Conservation (phyloP, 2,797 vertebrate genomes). For the Linurgus olivaceus region DNA sequence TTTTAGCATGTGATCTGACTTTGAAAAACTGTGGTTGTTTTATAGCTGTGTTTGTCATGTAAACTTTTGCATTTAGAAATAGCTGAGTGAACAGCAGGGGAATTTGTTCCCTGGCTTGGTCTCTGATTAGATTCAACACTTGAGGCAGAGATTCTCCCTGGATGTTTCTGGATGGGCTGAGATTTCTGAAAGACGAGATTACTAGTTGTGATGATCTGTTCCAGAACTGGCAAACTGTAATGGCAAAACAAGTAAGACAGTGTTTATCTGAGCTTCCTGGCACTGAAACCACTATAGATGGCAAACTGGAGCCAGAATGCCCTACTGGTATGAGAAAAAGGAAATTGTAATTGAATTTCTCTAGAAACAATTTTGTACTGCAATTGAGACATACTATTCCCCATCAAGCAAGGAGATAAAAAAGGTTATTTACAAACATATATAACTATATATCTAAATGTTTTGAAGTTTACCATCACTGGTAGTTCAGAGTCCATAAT, state of each 20-base stretch:
- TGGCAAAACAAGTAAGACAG: neutral
- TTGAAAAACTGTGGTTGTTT: neutral
- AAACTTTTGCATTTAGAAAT: slow-evolving; percentile 22
- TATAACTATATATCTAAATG: neutral
- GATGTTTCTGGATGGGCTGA: neutral
- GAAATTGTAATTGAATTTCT: neutral
- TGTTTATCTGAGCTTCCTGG: neutral
- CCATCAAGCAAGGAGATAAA: neutral
- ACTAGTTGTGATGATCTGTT: neutral
- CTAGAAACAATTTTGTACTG: neutral
- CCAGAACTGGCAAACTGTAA: neutral
- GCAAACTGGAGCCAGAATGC: neutral
- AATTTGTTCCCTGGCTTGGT: slow-evolving; percentile 15
- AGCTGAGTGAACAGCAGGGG: slow-evolving; percentile 17
- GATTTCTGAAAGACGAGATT: slow-evolving; percentile 5
- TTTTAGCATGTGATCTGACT: neutral
- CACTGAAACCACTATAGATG: neutral
- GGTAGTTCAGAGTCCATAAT: neutral
- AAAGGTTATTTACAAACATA: neutral
- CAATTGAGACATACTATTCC: neutral
- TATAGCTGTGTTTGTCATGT: neutral
- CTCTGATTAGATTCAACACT: slow-evolving; percentile 15
- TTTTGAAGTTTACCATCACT: neutral
- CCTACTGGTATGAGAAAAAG: neutral
- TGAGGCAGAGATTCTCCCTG: neutral